A percentile compares a stretch with the other conserved stretches of the same genome.
These are phyloP conservation scores for Pelosia muscerda DNA, from an alignment of 2,888 invertebrate genomes.

Conservation along the genomic window DNA sequence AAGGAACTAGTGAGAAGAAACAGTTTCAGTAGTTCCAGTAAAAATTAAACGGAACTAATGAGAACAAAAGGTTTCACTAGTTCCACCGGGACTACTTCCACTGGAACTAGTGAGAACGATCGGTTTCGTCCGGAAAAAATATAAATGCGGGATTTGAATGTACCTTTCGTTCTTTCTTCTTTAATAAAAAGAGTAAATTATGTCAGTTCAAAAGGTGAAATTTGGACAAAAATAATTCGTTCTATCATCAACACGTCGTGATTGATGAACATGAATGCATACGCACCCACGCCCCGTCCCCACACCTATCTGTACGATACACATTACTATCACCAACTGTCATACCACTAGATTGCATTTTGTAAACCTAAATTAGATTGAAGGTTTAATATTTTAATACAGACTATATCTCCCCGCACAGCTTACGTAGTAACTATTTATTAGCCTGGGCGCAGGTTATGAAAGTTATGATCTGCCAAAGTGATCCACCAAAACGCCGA, in stretches of 20 bases:
- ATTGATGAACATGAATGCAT: constrained; percentile 14
- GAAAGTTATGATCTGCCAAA: not conserved
- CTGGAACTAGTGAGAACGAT: no score
- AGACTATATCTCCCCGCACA: not conserved
- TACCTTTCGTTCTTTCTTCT: no score
- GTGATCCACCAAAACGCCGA: not conserved
- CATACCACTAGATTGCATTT: no score
- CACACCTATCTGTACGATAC: not conserved
- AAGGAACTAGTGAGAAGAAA: no score
- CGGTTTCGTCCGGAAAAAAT: not conserved
- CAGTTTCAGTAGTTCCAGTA: no score
- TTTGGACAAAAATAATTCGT: no score
- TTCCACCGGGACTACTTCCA: no score
- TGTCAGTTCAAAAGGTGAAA: not conserved
- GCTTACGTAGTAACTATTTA: no score
- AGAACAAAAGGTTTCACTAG: no score
- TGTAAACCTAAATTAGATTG: not conserved
- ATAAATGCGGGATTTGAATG: not conserved
- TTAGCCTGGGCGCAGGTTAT: no score
- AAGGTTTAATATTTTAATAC: not conserved
- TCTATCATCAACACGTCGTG: constrained; percentile 17
- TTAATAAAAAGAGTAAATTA: not conserved
- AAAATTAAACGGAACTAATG: no score
- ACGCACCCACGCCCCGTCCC: not conserved
- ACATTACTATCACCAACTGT: no score